Base-by-base conservation (phyloP, 2,797 vertebrate genomes). In the Loriculus beryllinus region DNA sequence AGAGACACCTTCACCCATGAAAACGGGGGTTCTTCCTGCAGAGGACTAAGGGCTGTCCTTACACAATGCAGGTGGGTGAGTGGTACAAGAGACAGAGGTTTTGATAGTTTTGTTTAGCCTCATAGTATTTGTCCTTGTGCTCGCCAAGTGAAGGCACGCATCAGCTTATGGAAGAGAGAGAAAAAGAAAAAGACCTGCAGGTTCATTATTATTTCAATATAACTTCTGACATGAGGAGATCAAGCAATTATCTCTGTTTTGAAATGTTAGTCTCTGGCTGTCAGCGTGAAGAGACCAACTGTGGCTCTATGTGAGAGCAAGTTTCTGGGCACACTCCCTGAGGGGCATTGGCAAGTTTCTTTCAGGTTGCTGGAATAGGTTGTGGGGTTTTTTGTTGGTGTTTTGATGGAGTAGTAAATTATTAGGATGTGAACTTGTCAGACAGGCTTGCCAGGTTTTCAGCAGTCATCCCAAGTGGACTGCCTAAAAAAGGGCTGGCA, bases 401-500 rank as follows among this genome's bases (percentile, higher is more conserved):
- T 96, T 95, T 68, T 94, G 20, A 94, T 88, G 71, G 85, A 93
- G 67, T 97, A 75, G 75, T 92, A 95, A 93, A 94, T 97, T 92
- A 95, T 75, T 81, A 96, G 85, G 83, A 96, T 59, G 42, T 69
- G 80, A 86, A 82, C 82, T 90, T 96, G 94, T 97, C 95, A 96
- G 49, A 62, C 47, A 74, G 74, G 12, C 95, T 97, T 97, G 97
- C 96, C 96, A 97, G 94, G 65, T 97, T 97, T 97, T 92, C 83
- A 94, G 94, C 94, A 96, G 94, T 94, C 88, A 76, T 97, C 97
- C 97, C 96, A 97, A 96, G 96, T 91, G 96, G 90, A 93, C 90
- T 94, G 79, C 68, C 96, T 97, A 78, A 94, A 96, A 95, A 96
- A 93, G 78, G 96, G 90, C 95, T 98, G 98, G 98, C 97, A 97